Evolutionary conservation across 2,797 vertebrate species (phyloP).

Genomic region (Sebastes miniatus): DNA sequence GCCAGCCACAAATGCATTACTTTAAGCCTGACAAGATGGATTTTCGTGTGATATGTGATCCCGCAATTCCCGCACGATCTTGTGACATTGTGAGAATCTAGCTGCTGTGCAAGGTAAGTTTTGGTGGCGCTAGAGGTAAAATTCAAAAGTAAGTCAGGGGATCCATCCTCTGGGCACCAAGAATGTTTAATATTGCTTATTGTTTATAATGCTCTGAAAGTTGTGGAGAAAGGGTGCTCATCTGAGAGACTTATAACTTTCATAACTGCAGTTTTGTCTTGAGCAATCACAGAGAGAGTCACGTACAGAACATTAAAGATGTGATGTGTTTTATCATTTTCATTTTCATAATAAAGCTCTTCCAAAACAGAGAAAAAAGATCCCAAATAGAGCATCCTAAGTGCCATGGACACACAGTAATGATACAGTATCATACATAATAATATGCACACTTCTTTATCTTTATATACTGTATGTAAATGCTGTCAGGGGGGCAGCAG

Average conservation of each 20-base stretch:
- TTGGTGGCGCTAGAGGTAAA: not conserved
- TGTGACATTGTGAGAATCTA: too few relatives aligned
- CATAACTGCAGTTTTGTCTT: not conserved
- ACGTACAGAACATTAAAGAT: not conserved
- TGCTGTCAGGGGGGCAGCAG: conserved; percentile 36
- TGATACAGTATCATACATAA: conserved; percentile 31
- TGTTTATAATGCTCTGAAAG: not conserved
- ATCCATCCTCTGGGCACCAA: not conserved
- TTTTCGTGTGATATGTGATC: too few relatives aligned
- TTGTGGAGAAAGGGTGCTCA: not conserved
- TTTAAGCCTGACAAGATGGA: too few relatives aligned
- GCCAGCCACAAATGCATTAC: too few relatives aligned
- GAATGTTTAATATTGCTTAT: not conserved
- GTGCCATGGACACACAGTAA: conserved; percentile 28
- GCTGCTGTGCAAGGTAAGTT: too few relatives aligned
- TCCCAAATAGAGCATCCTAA: conserved; percentile 6
- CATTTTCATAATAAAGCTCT: not conserved
- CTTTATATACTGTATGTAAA: conserved; percentile 31
- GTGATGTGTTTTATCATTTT: not conserved
- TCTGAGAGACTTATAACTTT: not conserved
- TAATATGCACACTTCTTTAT: conserved; percentile 39
- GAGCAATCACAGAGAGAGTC: not conserved
- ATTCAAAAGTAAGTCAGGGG: not conserved
- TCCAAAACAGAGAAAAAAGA: not conserved
- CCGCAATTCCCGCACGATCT: too few relatives aligned